A percentile compares a stretch with the other conserved stretches of the same genome.
Conservation (phyloP, 2,797 vertebrate genomes). For the Sebastes paucispinis region DNA sequence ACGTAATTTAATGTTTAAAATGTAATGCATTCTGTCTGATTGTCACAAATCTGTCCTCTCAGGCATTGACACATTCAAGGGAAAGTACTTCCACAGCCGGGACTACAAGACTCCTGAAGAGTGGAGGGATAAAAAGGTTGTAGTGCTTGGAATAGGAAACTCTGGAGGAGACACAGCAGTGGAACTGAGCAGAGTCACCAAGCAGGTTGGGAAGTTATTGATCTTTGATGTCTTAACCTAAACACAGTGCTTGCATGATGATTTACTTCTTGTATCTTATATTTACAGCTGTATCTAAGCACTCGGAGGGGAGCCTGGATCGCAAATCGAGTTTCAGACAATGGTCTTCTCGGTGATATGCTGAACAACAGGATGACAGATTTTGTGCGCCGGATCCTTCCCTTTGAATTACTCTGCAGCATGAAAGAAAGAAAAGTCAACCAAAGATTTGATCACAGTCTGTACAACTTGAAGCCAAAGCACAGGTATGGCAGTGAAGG, state of each 20-base stretch:
- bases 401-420: slow-evolving; percentile 44
- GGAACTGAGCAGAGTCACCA: slow-evolving; percentile 79
- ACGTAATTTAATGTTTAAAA: not conserved
- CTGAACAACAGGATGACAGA: slow-evolving; percentile 25
- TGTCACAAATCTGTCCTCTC: not conserved
- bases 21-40: not conserved
- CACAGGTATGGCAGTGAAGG: slow-evolving; percentile 91
- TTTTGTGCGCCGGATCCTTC: slow-evolving; percentile 7
- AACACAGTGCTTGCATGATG: not conserved
- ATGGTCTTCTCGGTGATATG: slow-evolving; percentile 77
- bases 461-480: slow-evolving; percentile 86
- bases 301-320: slow-evolving; percentile 84
- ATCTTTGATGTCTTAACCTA: too few species aligned
- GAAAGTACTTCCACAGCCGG: slow-evolving; percentile 82
- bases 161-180: slow-evolving; percentile 82
- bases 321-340: slow-evolving; percentile 74
- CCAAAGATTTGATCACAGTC: slow-evolving; percentile 72
- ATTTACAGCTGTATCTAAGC: slow-evolving; percentile 82
- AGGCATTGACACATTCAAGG: slow-evolving; percentile 82
- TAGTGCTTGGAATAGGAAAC: slow-evolving; percentile 84
- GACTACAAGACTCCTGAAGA: slow-evolving; percentile 81
- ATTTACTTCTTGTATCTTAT: not conserved
- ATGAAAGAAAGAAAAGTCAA: slow-evolving; percentile 70
- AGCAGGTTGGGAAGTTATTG: slow-evolving; percentile 63
- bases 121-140: slow-evolving; percentile 79